Percentiles rank a stretch among this genome's conserved stretches.
These are phyloP conservation scores for Kryptopterus vitreolus DNA, from an alignment of 2,797 vertebrate species.

Conservation along the genomic window DNA sequence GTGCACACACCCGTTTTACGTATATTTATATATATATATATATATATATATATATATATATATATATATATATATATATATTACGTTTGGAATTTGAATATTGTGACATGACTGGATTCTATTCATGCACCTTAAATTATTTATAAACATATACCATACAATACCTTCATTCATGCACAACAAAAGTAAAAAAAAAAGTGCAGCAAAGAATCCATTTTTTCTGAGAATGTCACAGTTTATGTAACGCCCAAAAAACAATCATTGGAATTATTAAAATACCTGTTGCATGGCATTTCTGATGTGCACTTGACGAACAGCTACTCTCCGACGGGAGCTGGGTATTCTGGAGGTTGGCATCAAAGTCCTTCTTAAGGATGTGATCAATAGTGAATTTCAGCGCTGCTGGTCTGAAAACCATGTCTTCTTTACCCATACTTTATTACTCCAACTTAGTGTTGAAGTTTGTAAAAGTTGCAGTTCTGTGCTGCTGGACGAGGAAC, in stretches of 20 bases:
- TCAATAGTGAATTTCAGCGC: slow-evolving; percentile 79
- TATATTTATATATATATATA: background rate
- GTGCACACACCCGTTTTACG: no score
- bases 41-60: background rate
- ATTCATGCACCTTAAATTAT: background rate
- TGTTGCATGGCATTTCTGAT: slow-evolving; percentile 41
- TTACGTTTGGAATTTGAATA: background rate
- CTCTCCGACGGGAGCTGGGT: slow-evolving; percentile 45
- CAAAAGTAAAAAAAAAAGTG: no score
- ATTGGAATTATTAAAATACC: slow-evolving; percentile 3
- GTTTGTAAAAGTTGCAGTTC: slow-evolving; percentile 19
- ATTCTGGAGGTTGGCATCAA: slow-evolving; percentile 40
- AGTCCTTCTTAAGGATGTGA: slow-evolving; percentile 71
- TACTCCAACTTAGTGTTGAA: slow-evolving; percentile 58
- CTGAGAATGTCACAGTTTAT: background rate
- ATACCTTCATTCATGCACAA: background rate
- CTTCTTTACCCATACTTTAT: slow-evolving; percentile 73
- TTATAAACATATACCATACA: background rate
- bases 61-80: background rate
- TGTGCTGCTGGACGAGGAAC: background rate
- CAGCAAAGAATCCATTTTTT: background rate
- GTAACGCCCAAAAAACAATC: no score
- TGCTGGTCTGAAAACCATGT: slow-evolving; percentile 64
- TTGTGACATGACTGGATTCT: background rate
- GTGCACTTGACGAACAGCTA: slow-evolving; percentile 58